phyloP scores from a whole-genome alignment of 1,140 invertebrate genomes.

The Drosophila fuyamai region DNA sequence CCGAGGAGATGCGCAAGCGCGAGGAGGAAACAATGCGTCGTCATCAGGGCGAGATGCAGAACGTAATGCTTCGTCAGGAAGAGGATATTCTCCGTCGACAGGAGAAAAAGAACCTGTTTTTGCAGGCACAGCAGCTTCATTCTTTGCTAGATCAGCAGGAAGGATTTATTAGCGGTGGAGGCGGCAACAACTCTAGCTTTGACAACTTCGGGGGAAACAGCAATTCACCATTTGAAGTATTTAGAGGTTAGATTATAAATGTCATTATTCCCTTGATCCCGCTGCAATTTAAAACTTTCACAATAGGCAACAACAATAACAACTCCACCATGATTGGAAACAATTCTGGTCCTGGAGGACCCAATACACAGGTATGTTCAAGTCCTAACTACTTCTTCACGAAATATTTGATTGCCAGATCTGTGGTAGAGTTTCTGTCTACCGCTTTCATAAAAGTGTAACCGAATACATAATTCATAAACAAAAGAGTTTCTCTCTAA shows the following conservation, averaged over 20 bases:
- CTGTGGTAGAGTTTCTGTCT: slow-evolving; percentile 9
- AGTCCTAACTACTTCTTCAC: slow-evolving; percentile 5
- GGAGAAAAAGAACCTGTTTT: slow-evolving; percentile 92
- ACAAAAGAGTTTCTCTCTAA: too few species aligned
- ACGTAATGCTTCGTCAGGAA: slow-evolving; percentile 91
- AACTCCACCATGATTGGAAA: slow-evolving; percentile 64
- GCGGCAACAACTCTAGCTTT: slow-evolving; percentile 62
- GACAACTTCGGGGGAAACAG: slow-evolving; percentile 75
- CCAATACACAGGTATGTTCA: slow-evolving; percentile 70
- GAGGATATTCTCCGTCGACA: slow-evolving; percentile 92
- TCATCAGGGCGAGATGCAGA: slow-evolving; percentile 90
- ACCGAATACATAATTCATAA: slow-evolving; percentile 3
- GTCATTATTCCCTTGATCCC: not conserved
- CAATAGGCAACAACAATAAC: slow-evolving; percentile 52
- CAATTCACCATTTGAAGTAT: slow-evolving; percentile 77
- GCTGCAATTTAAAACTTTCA: not conserved
- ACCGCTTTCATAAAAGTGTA: slow-evolving; percentile 13
- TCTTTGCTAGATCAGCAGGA: slow-evolving; percentile 87
- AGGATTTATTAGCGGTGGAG: slow-evolving; percentile 57
- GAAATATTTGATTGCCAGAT: not conserved
- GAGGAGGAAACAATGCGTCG: slow-evolving; percentile 90
- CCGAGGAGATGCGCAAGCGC: slow-evolving; percentile 91
- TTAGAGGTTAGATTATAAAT: slow-evolving; percentile 59
- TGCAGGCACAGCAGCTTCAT: slow-evolving; percentile 89
- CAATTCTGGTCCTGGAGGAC: slow-evolving; percentile 33